Evolutionary conservation across 2,888 invertebrate species (phyloP).

Genomic region (Rhamphomyia laevipes): DNA sequence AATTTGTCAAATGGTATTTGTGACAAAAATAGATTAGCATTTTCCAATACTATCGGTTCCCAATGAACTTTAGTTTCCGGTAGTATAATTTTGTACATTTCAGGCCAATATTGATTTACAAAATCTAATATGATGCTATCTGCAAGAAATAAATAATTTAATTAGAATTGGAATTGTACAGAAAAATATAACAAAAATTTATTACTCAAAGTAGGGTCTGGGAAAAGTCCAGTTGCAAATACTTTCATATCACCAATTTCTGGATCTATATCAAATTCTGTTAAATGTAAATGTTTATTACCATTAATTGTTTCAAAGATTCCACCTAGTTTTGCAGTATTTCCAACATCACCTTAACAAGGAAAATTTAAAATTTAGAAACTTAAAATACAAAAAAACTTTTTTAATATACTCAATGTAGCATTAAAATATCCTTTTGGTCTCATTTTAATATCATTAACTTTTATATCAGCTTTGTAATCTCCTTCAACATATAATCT

Average conservation of each 20-base stretch:
- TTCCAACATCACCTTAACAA: constrained; percentile 43
- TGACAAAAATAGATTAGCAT: constrained; percentile 29
- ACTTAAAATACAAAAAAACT: background rate
- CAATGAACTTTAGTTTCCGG: constrained; percentile 34
- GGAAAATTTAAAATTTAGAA: constrained; percentile 3
- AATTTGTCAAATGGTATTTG: constrained; percentile 31
- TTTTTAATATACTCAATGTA: constrained; percentile 44
- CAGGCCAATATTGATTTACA: constrained; percentile 46
- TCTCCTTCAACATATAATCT: constrained; percentile 43
- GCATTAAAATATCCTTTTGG: constrained; percentile 48
- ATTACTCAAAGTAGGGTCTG: constrained; percentile 53
- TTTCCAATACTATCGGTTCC: constrained; percentile 29
- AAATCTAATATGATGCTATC: constrained; percentile 35
- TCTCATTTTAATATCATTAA: constrained; percentile 48
- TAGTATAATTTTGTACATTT: constrained; percentile 40
- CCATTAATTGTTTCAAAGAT: constrained; percentile 43
- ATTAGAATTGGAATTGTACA: background rate
- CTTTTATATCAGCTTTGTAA: constrained; percentile 49
- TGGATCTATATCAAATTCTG: constrained; percentile 49
- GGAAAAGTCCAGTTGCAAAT: constrained; percentile 46
- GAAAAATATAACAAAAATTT: background rate
- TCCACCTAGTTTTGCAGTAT: constrained; percentile 47
- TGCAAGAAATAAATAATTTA: constrained; percentile 10
- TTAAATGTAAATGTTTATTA: constrained; percentile 44
- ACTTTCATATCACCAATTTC: constrained; percentile 51